Percentiles rank a stretch among this genome's conserved stretches.
Conservation (phyloP, 2,113 vertebrate species). For the Centropus unirufus region DNA sequence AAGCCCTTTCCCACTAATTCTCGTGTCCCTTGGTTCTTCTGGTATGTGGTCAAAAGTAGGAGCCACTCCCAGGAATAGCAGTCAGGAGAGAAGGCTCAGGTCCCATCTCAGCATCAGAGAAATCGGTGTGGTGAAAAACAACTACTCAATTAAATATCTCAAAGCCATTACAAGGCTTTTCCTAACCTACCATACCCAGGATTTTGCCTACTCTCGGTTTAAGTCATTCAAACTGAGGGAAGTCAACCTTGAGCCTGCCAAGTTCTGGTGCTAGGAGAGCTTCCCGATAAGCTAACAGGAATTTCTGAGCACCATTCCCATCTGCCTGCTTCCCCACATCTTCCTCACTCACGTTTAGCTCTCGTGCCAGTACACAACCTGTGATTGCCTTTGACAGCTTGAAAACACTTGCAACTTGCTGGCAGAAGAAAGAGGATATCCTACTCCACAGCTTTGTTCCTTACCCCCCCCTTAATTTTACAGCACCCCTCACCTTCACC, state of each 20-base stretch:
- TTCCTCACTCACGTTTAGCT: neutral
- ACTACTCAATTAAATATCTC: neutral
- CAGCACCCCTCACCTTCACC: neutral
- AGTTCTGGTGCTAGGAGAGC: neutral
- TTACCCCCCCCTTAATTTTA: neutral
- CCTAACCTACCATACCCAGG: neutral
- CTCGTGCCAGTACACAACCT: neutral
- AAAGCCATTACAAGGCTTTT: neutral
- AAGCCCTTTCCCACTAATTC: neutral
- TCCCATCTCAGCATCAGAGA: neutral
- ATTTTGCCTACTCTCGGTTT: neutral
- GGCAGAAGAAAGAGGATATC: neutral
- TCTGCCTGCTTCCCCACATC: neutral
- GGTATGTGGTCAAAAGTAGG: neutral
- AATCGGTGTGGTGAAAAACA: neutral
- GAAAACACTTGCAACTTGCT: neutral
- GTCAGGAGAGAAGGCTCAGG: neutral
- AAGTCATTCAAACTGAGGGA: slow-evolving; percentile 7
- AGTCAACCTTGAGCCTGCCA: neutral
- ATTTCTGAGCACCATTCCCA: neutral
- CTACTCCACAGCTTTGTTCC: neutral
- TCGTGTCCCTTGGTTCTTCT: neutral
- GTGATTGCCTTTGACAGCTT: neutral
- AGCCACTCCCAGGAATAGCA: neutral
- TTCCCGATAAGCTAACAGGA: neutral